A percentile compares a stretch with the other conserved stretches of the same genome.
phyloP scores from a whole-genome alignment of 2,888 invertebrate species.

The Fissipunctia ypsillon region DNA sequence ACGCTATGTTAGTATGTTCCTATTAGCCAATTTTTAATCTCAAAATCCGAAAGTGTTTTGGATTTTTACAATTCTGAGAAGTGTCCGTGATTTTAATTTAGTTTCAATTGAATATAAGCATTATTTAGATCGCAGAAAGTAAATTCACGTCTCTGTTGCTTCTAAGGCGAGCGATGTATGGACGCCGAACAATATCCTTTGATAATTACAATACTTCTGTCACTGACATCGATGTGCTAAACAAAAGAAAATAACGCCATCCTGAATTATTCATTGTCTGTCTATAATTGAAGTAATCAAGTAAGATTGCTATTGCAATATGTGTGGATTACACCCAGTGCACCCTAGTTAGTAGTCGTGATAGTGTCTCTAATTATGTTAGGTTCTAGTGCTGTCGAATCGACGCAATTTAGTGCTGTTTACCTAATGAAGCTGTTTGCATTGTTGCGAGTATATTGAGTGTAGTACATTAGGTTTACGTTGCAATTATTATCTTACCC shows the following conservation, averaged over 20 bases:
- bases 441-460: neutral
- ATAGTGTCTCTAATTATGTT: constrained; percentile 24
- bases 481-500: neutral
- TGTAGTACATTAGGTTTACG: neutral
- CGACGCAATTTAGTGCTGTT: constrained; percentile 9
- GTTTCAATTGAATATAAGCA: too few relatives aligned
- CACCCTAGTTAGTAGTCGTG: neutral
- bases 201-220: neutral
- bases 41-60: too few relatives aligned
- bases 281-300: neutral
- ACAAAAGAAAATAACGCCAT: constrained; percentile 1
- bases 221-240: neutral
- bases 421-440: constrained; percentile 17
- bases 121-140: too few relatives aligned
- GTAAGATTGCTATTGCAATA: constrained; percentile 22
- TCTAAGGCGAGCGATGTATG: too few relatives aligned
- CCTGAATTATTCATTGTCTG: neutral
- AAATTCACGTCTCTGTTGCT: too few relatives aligned
- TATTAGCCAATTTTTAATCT: too few relatives aligned
- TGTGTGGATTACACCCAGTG: neutral
- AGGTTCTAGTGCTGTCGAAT: neutral
- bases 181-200: too few relatives aligned
- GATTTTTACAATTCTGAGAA: too few relatives aligned
- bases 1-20: too few relatives aligned
- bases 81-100: too few relatives aligned